Evolutionary conservation across 2,797 vertebrate genomes (phyloP).

Genomic region (Sebastes matsubarae): DNA sequence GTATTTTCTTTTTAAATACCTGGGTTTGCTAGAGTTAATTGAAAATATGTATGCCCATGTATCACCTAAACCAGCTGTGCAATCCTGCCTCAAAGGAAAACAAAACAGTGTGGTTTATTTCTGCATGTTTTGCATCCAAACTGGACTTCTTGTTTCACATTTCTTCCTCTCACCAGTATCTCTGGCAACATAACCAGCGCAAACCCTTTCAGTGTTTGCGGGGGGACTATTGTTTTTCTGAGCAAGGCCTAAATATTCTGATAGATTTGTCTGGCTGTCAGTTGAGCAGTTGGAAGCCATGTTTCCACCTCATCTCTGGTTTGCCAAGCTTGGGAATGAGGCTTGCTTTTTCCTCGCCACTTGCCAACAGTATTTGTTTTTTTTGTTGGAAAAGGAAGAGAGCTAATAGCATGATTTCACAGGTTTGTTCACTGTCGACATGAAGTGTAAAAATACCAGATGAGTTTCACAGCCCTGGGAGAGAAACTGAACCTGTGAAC

Average conservation of each 20-base stretch:
- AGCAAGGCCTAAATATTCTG: neutral
- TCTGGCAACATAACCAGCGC: neutral
- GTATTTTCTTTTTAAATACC: neutral
- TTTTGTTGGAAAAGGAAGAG: neutral
- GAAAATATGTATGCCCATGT: neutral
- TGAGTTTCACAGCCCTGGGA: neutral
- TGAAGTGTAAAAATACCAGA: neutral
- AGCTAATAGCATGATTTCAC: slow-evolving; percentile 1
- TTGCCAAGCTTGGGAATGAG: neutral
- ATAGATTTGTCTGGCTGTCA: neutral
- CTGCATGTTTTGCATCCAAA: neutral
- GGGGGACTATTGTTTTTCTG: neutral
- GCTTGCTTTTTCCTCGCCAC: neutral
- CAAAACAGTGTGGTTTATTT: neutral
- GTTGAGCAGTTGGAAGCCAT: neutral
- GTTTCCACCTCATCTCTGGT: neutral
- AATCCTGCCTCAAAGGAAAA: neutral
- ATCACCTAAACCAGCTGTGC: neutral
- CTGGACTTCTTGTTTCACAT: neutral
- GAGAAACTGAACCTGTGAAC: neutral
- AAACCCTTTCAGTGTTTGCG: neutral
- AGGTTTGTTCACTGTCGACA: neutral
- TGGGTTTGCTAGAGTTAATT: no score
- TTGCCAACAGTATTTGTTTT: neutral
- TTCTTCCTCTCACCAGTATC: neutral